Conservation (phyloP, 2,797 vertebrate species). For the Girardinus metallicus region DNA sequence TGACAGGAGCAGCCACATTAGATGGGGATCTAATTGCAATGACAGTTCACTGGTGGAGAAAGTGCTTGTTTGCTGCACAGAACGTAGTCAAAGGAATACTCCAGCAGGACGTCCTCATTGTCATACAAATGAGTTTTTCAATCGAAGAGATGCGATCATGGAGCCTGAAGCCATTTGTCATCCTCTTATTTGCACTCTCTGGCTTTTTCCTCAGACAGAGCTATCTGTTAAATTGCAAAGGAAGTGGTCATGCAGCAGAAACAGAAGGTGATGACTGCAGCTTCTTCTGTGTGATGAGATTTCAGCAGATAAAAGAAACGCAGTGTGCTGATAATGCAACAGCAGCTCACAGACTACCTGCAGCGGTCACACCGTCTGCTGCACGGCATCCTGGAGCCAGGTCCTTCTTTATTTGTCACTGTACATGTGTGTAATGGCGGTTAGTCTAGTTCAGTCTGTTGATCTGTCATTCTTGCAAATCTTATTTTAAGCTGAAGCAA, state of each 20-base stretch:
- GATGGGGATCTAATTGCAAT: slow-evolving; percentile 29
- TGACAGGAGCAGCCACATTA: slow-evolving; percentile 14
- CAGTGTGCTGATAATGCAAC: slow-evolving; percentile 31
- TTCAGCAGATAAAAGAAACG: slow-evolving; percentile 36
- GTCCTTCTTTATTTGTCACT: slow-evolving; percentile 5
- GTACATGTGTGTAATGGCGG: not conserved
- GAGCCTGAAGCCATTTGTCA: slow-evolving; percentile 58
- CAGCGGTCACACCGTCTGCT: slow-evolving; percentile 21
- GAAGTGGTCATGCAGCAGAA: slow-evolving; percentile 59
- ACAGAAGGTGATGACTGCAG: slow-evolving; percentile 46
- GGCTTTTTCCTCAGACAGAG: slow-evolving; percentile 33
- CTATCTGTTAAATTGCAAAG: slow-evolving; percentile 57
- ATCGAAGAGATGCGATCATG: slow-evolving; percentile 40
- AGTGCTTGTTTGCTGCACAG: slow-evolving; percentile 32
- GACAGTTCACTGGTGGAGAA: slow-evolving; percentile 15
- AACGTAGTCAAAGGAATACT: slow-evolving; percentile 17
- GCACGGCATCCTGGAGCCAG: slow-evolving; percentile 27
- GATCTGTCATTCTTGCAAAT: slow-evolving; percentile 26
- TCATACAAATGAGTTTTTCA: slow-evolving; percentile 53
- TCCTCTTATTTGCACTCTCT: slow-evolving; percentile 43
- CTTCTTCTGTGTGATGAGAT: slow-evolving; percentile 50
- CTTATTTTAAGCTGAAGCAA: slow-evolving; percentile 6
- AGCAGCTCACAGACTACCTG: slow-evolving; percentile 21
- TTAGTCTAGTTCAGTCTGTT: slow-evolving; percentile 23
- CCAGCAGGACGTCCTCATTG: slow-evolving; percentile 25